phyloP scores from a whole-genome alignment of 2,797 vertebrate species.

The Melanogrammus aeglefinus region DNA sequence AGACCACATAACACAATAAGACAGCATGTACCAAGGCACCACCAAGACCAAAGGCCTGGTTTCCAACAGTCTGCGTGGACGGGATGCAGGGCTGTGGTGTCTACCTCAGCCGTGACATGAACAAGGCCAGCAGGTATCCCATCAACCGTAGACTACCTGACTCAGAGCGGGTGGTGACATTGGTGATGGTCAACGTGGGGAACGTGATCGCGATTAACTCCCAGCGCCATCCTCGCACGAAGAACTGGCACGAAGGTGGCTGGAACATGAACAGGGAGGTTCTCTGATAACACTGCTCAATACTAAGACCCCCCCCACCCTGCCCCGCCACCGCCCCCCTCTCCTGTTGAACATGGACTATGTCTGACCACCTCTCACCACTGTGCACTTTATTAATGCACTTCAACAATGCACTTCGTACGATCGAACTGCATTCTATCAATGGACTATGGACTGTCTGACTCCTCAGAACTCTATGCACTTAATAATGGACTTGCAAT shows the following conservation, averaged over 20 bases:
- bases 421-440: no score
- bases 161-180: slow-evolving; percentile 40
- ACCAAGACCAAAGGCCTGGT: neutral
- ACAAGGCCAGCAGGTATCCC: slow-evolving; percentile 65
- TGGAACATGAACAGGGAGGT: neutral
- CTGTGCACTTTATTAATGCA: no score
- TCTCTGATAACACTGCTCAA: no score
- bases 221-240: slow-evolving; percentile 42
- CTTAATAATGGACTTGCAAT: no score
- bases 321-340: no score
- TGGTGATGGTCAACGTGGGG: slow-evolving; percentile 55
- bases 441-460: no score
- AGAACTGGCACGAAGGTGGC: slow-evolving; percentile 42
- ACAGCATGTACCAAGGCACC: slow-evolving; percentile 73
- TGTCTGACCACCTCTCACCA: no score
- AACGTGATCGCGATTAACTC: slow-evolving; percentile 46
- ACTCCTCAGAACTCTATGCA: no score
- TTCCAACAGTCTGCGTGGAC: slow-evolving; percentile 18
- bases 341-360: no score
- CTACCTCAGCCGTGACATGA: slow-evolving; percentile 68
- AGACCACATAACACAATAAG: no score
- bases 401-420: no score
- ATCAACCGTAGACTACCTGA: fast-evolving
- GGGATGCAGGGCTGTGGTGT: slow-evolving; percentile 67
- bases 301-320: no score